A percentile compares a stretch with the other conserved stretches of the same genome.
Evolutionary conservation across 2,888 invertebrate genomes (phyloP).

Genomic region (Leptogaster cylindrica): DNA sequence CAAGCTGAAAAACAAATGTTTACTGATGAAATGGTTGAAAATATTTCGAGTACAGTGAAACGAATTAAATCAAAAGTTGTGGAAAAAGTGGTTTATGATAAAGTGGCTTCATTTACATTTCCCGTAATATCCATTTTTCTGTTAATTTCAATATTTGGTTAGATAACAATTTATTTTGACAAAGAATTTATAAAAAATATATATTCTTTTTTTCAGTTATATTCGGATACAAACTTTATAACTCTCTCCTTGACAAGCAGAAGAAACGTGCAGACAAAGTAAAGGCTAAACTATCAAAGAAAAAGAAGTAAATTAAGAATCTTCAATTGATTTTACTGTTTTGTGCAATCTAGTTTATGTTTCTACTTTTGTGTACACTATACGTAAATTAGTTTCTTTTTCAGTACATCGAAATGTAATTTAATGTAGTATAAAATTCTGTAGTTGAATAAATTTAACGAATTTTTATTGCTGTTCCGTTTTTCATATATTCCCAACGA

Average conservation of each 20-base stretch:
- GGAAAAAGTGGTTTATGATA: background rate
- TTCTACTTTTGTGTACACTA: no score
- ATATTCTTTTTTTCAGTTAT: slow-evolving; percentile 75
- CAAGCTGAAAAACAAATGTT: slow-evolving; percentile 37
- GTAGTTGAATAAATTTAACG: no score
- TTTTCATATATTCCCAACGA: no score
- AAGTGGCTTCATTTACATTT: slow-evolving; percentile 11
- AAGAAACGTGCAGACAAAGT: slow-evolving; percentile 76
- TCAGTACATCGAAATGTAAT: background rate
- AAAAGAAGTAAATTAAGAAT: slow-evolving; percentile 68
- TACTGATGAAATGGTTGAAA: slow-evolving; percentile 29
- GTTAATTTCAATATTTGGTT: slow-evolving; percentile 44
- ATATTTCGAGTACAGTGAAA: slow-evolving; percentile 10
- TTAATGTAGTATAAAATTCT: background rate
- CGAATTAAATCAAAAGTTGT: slow-evolving; percentile 14
- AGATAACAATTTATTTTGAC: background rate
- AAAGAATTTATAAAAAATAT: background rate
- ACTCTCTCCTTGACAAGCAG: slow-evolving; percentile 76
- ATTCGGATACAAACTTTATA: slow-evolving; percentile 80
- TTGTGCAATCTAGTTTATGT: no score
- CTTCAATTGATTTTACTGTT: no score
- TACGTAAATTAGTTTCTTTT: no score
- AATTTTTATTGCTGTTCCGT: no score
- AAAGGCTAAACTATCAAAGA: slow-evolving; percentile 75
- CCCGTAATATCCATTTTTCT: slow-evolving; percentile 30